These are phyloP conservation scores for Sycobia sp. DNA, from an alignment of 1,140 invertebrate genomes.

Conservation along the genomic window DNA sequence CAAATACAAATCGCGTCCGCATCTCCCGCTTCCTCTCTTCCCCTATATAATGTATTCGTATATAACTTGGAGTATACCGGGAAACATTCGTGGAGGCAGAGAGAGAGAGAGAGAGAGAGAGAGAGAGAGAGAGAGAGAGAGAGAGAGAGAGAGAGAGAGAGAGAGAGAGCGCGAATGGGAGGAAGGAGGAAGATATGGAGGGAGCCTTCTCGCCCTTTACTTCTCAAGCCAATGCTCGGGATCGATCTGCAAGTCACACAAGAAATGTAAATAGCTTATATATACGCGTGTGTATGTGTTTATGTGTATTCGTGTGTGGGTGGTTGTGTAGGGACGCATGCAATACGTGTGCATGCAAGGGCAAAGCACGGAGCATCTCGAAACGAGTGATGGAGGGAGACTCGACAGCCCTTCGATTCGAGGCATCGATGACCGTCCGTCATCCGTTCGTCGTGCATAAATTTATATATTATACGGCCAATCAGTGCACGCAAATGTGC, in stretches of 20 bases:
- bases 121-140: too few species aligned
- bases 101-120: too few species aligned
- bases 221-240: not conserved
- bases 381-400: conserved; percentile 6
- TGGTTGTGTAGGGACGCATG: not conserved
- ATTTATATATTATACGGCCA: too few species aligned
- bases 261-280: conserved; percentile 21
- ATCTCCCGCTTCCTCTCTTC: too few species aligned
- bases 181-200: too few species aligned
- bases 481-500: not conserved
- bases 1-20: conserved; percentile 16
- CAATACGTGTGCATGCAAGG: not conserved
- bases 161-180: too few species aligned
- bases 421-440: conserved; percentile 16
- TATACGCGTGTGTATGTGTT: conserved; percentile 6
- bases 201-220: too few species aligned
- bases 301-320: not conserved
- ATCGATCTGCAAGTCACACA: not conserved
- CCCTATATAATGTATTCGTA: too few species aligned
- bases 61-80: too few species aligned
- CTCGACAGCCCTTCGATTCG: conserved; percentile 16
- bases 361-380: too few species aligned
- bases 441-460: conserved; percentile 1
- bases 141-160: too few species aligned
- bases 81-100: too few species aligned